These are phyloP conservation scores for Actenoides lindsayi DNA, from an alignment of 2,113 vertebrate species.

Conservation along the genomic window DNA sequence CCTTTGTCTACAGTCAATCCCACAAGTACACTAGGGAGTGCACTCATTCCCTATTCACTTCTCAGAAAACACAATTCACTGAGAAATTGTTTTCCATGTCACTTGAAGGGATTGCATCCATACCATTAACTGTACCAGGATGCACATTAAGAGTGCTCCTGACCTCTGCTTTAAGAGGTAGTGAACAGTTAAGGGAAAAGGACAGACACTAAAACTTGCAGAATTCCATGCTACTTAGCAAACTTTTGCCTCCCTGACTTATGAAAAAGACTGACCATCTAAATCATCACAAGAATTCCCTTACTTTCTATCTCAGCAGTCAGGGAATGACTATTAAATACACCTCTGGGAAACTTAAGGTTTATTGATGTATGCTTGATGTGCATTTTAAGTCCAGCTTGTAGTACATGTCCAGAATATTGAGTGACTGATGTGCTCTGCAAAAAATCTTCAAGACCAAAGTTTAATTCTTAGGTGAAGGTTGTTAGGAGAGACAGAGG, in stretches of 20 bases:
- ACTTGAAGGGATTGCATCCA: not conserved
- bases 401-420: constrained; percentile 12
- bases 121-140: not conserved
- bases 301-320: constrained; percentile 43
- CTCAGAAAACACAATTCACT: not conserved
- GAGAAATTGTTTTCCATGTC: not conserved
- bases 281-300: constrained; percentile 47
- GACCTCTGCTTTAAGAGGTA: not conserved
- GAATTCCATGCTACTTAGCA: constrained; percentile 31
- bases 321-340: not conserved
- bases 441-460: not conserved
- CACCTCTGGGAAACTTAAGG: constrained; percentile 37
- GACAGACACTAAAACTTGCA: not conserved
- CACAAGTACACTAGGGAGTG: not conserved
- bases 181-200: not conserved
- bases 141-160: not conserved
- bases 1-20: not conserved
- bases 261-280: constrained; percentile 30
- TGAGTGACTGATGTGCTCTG: not conserved
- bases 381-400: constrained; percentile 18
- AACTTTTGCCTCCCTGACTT: constrained; percentile 1
- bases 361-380: constrained; percentile 20
- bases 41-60: not conserved
- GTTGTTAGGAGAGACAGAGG: not conserved
- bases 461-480: not conserved